phyloP scores from a whole-genome alignment of 2,888 invertebrate species.

The Tenthredo amoena region DNA sequence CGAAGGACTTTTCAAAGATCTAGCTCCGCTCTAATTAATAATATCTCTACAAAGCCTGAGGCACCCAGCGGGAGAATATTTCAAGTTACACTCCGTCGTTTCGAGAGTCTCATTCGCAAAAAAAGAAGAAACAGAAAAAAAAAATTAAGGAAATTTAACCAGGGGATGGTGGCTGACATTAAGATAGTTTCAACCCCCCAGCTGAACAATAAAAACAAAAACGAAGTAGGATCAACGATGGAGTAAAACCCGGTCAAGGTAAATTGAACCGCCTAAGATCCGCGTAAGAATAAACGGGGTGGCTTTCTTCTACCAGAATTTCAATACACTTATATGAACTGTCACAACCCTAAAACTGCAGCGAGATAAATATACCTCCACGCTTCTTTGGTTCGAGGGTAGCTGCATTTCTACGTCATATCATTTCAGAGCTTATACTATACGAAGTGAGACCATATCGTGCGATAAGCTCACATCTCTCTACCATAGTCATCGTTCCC shows the following conservation, averaged over 20 bases:
- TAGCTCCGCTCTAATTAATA: slow-evolving; percentile 14
- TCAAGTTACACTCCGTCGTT: slow-evolving; percentile 6
- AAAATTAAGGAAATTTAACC: not conserved
- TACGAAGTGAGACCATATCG: slow-evolving; percentile 16
- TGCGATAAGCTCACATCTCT: slow-evolving; percentile 23
- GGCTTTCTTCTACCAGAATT: not conserved
- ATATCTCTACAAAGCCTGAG: slow-evolving; percentile 10
- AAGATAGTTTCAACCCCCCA: not conserved
- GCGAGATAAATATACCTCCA: not conserved
- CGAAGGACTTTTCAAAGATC: slow-evolving; percentile 16
- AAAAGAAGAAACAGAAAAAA: not conserved
- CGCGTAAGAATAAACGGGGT: not conserved
- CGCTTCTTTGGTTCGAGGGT: not conserved
- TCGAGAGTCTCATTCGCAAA: not conserved
- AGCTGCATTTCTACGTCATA: not conserved
- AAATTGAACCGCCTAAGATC: not conserved
- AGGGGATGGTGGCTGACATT: not conserved
- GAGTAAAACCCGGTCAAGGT: not conserved
- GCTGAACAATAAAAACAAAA: not conserved
- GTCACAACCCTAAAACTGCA: not conserved
- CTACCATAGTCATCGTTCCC: slow-evolving; percentile 44
- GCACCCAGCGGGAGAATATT: not conserved
- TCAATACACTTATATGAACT: not conserved
- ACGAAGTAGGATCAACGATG: not conserved
- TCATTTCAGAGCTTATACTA: slow-evolving; percentile 13